Conservation (phyloP, 92 coral and sea anemone species). For the Porites cylindrica region DNA sequence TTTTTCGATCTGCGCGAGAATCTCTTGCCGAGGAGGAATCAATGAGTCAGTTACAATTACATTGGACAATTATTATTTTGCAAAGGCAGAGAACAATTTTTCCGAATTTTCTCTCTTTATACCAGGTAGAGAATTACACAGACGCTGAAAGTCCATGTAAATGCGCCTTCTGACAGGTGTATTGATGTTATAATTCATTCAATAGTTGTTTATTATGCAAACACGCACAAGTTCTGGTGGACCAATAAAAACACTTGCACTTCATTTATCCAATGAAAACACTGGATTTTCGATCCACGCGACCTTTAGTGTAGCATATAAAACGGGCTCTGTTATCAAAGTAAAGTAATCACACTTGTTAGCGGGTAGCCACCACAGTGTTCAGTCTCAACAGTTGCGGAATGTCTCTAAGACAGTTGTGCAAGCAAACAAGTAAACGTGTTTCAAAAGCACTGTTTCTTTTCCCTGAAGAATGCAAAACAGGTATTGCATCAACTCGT, state of each 20-base stretch:
- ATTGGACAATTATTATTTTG: too few relatives aligned
- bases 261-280: conserved; percentile 17
- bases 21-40: too few relatives aligned
- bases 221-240: too few relatives aligned
- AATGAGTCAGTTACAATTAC: too few relatives aligned
- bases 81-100: too few relatives aligned
- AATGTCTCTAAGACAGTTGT: conserved; percentile 19
- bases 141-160: too few relatives aligned
- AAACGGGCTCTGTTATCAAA: background rate
- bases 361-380: background rate
- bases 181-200: too few relatives aligned
- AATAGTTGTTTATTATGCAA: too few relatives aligned
- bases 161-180: too few relatives aligned
- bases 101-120: too few relatives aligned
- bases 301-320: conserved; percentile 1
- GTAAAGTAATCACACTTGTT: background rate
- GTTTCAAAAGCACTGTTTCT: conserved; percentile 9
- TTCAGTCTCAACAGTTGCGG: background rate
- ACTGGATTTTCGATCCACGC: background rate
- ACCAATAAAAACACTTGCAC: conserved; percentile 1
- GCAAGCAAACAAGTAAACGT: background rate
- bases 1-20: too few relatives aligned
- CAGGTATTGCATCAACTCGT: background rate
- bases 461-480: background rate
- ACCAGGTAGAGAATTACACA: too few relatives aligned